Base-by-base conservation (phyloP, 2,888 invertebrate genomes). In the Smittia sp. region DNA sequence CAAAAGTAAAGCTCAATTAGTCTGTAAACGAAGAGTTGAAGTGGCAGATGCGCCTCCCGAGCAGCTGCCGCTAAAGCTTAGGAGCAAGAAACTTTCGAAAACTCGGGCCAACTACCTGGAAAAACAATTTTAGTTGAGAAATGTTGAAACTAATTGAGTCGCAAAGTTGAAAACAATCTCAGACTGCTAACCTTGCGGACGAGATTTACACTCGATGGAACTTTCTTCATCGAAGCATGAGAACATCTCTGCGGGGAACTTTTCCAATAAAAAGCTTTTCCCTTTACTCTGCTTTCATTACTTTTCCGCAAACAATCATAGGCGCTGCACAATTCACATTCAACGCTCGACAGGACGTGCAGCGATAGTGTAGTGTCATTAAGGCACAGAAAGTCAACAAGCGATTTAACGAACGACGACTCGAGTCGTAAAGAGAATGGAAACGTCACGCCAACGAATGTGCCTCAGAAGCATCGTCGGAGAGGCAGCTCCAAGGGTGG, bases 371-470 rank as follows among this genome's bases (percentile, higher is more conserved):
- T 82, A 0, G 81, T 82, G 1, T 81, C 81, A 0, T 74, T 81
- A 69, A 83, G 87, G 52, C 89, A 88, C 76, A 85, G 91, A 69
- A 91, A 90, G 78, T 92, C 92, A 0, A 92, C 92, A 1, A 91
- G 91, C 20, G 92, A 92, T 82, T 82, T 92, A 76, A 89, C 89
- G 7, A 89, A 90, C 76, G 80, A 69, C 2, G 54, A 27, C 27
- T 25, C 41, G 1, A 25, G 27, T 69, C 27, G 41, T 15, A 67
- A 41, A 22, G 67, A 67, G 18, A 54, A 69, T 54, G 69, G 25
- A 18, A 27, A 25, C 18, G 20, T 41, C 13, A 41, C 39, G 15
- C 11, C 67, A 7, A 18, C 67, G 24, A 70, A 80, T 87, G 76
- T 84, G 87, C 76, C 87, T 86, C 13, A 86, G 85, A 79, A 90